A percentile compares a stretch with the other conserved stretches of the same genome.
Evolutionary conservation across 2,113 vertebrate genomes (phyloP).

Genomic region (Nestor notabilis): DNA sequence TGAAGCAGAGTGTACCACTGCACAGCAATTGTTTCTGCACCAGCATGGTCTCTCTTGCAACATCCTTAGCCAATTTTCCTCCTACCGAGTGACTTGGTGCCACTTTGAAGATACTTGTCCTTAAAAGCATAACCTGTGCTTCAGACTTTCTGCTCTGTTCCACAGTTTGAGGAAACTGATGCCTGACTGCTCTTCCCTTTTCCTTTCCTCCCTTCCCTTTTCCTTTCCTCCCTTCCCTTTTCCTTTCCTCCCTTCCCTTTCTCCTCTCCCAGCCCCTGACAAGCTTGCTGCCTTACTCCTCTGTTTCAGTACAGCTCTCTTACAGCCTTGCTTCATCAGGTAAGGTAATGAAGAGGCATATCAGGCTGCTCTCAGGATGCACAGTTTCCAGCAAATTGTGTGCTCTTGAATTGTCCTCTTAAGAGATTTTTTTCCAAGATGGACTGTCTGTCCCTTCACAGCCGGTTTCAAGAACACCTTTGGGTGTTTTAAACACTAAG

Average conservation of each 20-base stretch:
- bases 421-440: not conserved
- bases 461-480: not conserved
- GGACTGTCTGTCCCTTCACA: not conserved
- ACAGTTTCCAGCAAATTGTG: not conserved
- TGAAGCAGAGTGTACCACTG: not conserved
- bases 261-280: not conserved
- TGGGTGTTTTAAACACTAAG: not conserved
- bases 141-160: not conserved
- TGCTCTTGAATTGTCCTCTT: constrained; percentile 2
- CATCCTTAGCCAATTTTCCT: not conserved
- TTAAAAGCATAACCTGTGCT: not conserved
- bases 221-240: not conserved
- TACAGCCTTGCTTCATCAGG: not conserved
- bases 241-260: not conserved
- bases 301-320: not conserved
- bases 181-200: not conserved
- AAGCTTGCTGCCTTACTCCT: not conserved
- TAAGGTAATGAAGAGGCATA: constrained; percentile 14
- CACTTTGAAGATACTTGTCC: not conserved
- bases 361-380: not conserved
- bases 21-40: not conserved
- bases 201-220: not conserved
- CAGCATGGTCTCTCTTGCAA: fast-evolving
- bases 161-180: not conserved
- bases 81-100: not conserved